Base-by-base conservation (phyloP, 2,888 invertebrate genomes). In the Napeogenes inachia region DNA sequence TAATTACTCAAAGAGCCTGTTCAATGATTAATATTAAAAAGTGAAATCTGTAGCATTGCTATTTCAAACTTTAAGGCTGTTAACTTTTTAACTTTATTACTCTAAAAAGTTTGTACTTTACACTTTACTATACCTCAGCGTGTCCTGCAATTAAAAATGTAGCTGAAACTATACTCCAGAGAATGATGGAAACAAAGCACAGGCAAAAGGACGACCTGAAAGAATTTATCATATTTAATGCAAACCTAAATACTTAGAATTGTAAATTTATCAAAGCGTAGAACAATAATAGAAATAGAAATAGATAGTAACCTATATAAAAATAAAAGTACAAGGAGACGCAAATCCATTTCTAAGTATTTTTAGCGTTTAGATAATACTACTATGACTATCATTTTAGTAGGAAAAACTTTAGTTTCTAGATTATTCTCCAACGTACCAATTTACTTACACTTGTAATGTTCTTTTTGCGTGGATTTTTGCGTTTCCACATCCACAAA, bases 91-190 rank as follows among this genome's bases (percentile, higher is more conserved):
- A 12, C 4, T 30, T 12, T 12, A 1, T 42, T 5, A 35, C 21
- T 45, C 45, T 0, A 45, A 46, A n/a, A n/a, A 45, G 4, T 53
- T 35, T 21, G 21, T 21, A 21, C 21, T 21, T 21, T 21, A 21
- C 1, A 21, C 21, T 21, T 21, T 30, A 56, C 8, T 80, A 30
- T 50, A 91, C 92, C 82, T 94, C 93, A 13, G 93, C 92, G 74
- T 94, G 94, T 21, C 93, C 93, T 13, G 94, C 92, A 57, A 93
- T 77, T 42, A 93, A 83, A 67, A 94, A 92, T 12, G 92, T 81
- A 12, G 87, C 82, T 59, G 92, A 89, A 66, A 93, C 89, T 67
- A 92, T 81, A 45, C 82, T 75, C 94, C 94, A 94, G 58, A 94
- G 79, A 61, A 91, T 78, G 13, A 93, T 81, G 33, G 94, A 93